Percentiles rank a stretch among this genome's conserved stretches.
phyloP scores from a whole-genome alignment of 2,888 invertebrate genomes.

The Phortica okadai region DNA sequence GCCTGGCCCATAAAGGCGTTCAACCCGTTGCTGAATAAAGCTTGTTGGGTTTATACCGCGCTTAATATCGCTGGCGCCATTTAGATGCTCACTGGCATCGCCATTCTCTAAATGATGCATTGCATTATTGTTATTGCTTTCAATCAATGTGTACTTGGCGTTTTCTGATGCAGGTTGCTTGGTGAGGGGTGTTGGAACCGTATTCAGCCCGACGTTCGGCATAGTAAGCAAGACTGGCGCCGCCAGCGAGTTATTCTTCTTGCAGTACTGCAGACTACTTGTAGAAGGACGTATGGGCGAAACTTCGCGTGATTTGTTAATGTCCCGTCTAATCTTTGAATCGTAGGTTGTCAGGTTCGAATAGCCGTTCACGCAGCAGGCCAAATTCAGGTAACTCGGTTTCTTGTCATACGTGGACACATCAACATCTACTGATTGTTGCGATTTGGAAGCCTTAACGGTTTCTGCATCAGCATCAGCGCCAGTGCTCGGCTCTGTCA shows the following conservation, averaged over 20 bases:
- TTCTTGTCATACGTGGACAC: conserved; percentile 79
- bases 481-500: conserved; percentile 56
- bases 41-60: conserved; percentile 80
- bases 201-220: conserved; percentile 50
- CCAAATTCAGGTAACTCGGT: conserved; percentile 91
- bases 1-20: conserved; percentile 91
- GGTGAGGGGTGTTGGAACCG: conserved; percentile 43
- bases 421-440: conserved; percentile 38
- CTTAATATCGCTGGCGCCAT: conserved; percentile 46
- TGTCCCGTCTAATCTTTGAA: conserved; percentile 86
- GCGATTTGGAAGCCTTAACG: conserved; percentile 58
- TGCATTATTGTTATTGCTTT: conserved; percentile 52
- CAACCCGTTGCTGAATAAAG: conserved; percentile 92
- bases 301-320: conserved; percentile 84
- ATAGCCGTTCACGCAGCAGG: conserved; percentile 94
- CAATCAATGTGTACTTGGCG: conserved; percentile 49
- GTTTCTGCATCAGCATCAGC: conserved; percentile 39
- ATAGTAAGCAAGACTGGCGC: conserved; percentile 76
- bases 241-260: conserved; percentile 78
- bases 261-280: conserved; percentile 76
- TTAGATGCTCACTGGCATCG: conserved; percentile 56
- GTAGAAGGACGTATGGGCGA: conserved; percentile 82
- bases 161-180: conserved; percentile 50
- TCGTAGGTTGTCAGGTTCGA: conserved; percentile 91
- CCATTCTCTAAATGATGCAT: conserved; percentile 55